Conservation (phyloP, 2,113 vertebrate genomes). For the Antigone vipio region DNA sequence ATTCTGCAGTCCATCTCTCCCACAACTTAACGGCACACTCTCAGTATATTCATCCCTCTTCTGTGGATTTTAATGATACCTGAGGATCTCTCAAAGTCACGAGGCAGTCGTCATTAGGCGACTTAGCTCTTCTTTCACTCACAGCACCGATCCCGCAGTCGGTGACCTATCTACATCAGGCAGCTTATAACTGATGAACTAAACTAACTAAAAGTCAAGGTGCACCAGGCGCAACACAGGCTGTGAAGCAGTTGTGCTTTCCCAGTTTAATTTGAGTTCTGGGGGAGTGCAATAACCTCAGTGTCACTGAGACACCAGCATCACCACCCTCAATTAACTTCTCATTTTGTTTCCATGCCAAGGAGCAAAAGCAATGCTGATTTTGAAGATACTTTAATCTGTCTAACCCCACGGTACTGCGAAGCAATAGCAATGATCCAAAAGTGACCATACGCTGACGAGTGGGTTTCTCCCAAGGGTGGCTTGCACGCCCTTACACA, state of each 20-base stretch:
- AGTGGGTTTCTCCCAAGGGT: neutral
- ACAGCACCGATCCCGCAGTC: neutral
- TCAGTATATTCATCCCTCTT: neutral
- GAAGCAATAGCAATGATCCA: neutral
- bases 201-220: neutral
- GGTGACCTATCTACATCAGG: neutral
- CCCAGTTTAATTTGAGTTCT: neutral
- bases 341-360: neutral
- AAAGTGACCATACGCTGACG: rapidly evolving
- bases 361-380: neutral
- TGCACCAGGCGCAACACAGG: neutral
- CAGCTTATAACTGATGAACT: neutral
- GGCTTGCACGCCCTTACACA: neutral
- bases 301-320: neutral
- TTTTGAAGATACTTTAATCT: neutral
- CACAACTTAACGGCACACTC: neutral
- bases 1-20: neutral
- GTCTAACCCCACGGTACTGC: neutral
- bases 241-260: neutral
- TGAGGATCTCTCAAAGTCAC: neutral
- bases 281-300: neutral
- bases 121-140: neutral
- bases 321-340: neutral
- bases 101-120: neutral
- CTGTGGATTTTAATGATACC: neutral